Evolutionary conservation across 64 coral and sea anemone species (phyloP).

Genomic region (Anthopleura sola): DNA sequence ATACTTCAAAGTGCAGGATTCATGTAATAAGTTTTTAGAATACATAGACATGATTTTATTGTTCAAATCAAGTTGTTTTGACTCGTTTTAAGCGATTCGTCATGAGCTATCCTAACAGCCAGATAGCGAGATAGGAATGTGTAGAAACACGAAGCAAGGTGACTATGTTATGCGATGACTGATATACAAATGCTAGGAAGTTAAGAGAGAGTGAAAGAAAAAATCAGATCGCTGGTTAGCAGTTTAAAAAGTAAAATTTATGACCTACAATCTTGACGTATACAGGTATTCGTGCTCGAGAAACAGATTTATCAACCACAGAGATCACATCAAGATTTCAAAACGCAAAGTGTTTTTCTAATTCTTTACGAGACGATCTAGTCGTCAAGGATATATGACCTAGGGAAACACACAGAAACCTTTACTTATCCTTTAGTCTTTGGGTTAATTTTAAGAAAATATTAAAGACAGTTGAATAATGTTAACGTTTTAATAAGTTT

Average conservation of each 20-base stretch:
- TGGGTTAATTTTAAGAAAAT: background rate
- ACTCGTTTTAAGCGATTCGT: background rate
- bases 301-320: background rate
- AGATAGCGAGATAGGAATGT: background rate
- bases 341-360: background rate
- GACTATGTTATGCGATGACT: background rate
- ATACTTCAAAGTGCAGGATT: background rate
- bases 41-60: background rate
- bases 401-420: background rate
- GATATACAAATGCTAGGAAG: background rate
- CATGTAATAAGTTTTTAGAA: background rate
- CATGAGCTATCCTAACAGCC: background rate
- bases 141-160: background rate
- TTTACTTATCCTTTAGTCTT: background rate
- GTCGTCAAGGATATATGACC: background rate
- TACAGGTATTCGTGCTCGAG: background rate
- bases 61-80: background rate
- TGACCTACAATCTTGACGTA: background rate
- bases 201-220: background rate
- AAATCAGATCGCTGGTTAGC: background rate
- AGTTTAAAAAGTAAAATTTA: background rate
- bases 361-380: background rate
- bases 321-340: conserved; percentile 7
- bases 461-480: background rate
- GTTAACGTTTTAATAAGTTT: background rate